phyloP scores from a whole-genome alignment of 2,888 invertebrate species.

The Phortica magna region DNA sequence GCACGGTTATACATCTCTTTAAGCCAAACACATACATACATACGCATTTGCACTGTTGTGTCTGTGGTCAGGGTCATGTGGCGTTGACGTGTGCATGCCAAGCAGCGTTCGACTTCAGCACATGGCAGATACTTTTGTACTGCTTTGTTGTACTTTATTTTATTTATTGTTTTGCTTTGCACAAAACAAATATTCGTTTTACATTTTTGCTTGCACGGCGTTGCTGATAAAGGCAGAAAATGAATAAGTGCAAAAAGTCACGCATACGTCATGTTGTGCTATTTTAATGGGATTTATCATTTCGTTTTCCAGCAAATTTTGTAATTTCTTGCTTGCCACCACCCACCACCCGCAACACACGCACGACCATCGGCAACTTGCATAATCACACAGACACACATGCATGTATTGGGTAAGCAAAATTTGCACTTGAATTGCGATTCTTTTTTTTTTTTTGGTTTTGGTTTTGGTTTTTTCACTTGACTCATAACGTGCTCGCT shows the following conservation, averaged over 20 bases:
- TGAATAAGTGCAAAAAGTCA: neutral
- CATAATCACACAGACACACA: neutral
- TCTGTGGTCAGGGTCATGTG: conserved; percentile 64
- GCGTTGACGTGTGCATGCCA: conserved; percentile 33
- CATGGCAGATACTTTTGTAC: conserved; percentile 5
- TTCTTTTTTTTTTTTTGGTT: too few species aligned
- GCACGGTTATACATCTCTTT: neutral
- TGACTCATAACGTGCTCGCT: too few species aligned
- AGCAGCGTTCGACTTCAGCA: conserved; percentile 28
- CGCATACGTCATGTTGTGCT: conserved; percentile 15
- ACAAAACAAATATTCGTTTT: conserved; percentile 21
- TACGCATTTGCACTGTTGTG: conserved; percentile 52
- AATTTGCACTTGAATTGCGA: neutral
- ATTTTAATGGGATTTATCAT: neutral
- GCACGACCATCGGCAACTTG: neutral
- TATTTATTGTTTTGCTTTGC: conserved; percentile 19
- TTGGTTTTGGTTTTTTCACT: too few species aligned
- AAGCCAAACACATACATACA: conserved; percentile 16
- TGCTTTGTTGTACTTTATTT: conserved; percentile 28
- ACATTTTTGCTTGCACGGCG: conserved; percentile 25
- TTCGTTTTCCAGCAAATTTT: neutral
- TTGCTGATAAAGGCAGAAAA: neutral
- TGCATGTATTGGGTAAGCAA: neutral
- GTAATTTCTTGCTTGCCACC: neutral
- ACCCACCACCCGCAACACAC: neutral